These are phyloP conservation scores for Spodoptera litura DNA, from an alignment of 1,140 invertebrate genomes.

Conservation along the genomic window DNA sequence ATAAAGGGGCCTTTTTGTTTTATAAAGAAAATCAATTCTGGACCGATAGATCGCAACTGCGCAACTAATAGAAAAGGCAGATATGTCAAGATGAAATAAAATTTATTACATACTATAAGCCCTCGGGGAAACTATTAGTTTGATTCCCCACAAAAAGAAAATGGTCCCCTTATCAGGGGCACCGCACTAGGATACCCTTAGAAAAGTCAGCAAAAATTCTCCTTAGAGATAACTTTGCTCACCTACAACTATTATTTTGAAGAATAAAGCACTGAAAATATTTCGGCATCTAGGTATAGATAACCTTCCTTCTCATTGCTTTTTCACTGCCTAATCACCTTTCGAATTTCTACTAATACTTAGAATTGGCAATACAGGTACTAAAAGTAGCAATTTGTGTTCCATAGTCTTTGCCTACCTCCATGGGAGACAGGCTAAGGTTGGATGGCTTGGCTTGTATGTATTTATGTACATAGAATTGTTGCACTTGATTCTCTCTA, in stretches of 20 bases:
- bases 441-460: too few species aligned
- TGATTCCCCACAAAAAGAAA: constrained; percentile 68
- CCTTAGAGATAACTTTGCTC: constrained; percentile 39
- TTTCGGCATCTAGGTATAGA: neutral
- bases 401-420: too few species aligned
- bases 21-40: constrained; percentile 51
- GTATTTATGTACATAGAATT: too few species aligned
- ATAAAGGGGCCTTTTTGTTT: constrained; percentile 5
- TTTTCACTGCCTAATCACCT: too few species aligned
- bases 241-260: constrained; percentile 30
- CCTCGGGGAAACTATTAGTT: constrained; percentile 67
- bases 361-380: too few species aligned
- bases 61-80: constrained; percentile 66
- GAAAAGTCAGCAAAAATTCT: constrained; percentile 53
- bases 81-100: constrained; percentile 68
- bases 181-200: constrained; percentile 44
- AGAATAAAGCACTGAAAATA: neutral
- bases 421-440: too few species aligned
- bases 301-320: neutral
- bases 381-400: too few species aligned
- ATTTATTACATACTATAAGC: constrained; percentile 71
- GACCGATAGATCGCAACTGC: constrained; percentile 47
- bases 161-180: constrained; percentile 61
- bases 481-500: too few species aligned
- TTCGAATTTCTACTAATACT: too few species aligned